Evolutionary conservation across 1,140 invertebrate genomes (phyloP).

Genomic region (Piezodorus guildinii): DNA sequence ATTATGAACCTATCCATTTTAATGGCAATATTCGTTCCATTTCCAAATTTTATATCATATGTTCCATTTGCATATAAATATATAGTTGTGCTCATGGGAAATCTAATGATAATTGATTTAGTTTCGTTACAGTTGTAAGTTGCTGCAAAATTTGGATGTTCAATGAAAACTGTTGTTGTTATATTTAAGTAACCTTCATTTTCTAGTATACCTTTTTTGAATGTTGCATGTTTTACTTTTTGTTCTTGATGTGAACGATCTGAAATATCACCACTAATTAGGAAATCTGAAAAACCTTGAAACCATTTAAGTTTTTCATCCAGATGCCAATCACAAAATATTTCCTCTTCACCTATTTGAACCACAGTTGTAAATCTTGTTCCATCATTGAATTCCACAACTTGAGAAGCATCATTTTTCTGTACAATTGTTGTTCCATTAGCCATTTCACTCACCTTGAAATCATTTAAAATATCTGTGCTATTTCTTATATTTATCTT

Average conservation of each 20-base stretch:
- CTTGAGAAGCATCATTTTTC: not conserved
- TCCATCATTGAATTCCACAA: constrained; percentile 8
- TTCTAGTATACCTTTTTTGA: not conserved
- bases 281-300: no score
- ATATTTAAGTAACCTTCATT: not conserved
- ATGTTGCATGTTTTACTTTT: not conserved
- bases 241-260: no score
- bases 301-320: no score
- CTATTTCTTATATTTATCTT: not conserved
- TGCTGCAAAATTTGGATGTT: not conserved
- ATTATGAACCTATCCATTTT: not conserved
- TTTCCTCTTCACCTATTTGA: not conserved
- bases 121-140: not conserved
- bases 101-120: not conserved
- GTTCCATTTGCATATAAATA: not conserved
- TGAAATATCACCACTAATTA: no score
- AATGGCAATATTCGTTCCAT: not conserved
- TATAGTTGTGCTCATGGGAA: not conserved
- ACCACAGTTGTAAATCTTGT: not conserved
- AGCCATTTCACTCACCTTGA: not conserved
- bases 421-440: constrained; percentile 1
- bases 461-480: not conserved
- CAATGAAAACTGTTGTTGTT: not conserved
- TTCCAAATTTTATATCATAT: not conserved
- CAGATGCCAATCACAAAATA: not conserved